Evolutionary conservation across 1,140 invertebrate genomes (phyloP), one percentile per base, ranked within the genome.

Genomic region (Hypsibius dujardini): DNA sequence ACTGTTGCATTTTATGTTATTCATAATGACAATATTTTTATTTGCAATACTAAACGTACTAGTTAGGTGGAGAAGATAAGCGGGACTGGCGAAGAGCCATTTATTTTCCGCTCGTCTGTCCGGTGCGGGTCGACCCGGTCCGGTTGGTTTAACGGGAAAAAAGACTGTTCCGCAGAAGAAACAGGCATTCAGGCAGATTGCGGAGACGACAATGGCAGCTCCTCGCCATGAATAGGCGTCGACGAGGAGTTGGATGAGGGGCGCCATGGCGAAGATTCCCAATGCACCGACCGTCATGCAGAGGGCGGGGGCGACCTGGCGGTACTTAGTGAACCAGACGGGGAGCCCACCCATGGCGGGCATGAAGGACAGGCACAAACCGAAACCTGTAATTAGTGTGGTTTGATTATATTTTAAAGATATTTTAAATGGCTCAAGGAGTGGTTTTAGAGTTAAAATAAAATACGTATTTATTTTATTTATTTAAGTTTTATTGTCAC

Each of bases 191-290:
- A 67, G 62, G 12, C 12, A 12, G 62, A 67, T 42, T 12, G 12
- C 62, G 62, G 62, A 12, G 3, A 67, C 12, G 3, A 67, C 62
- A 45, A 67, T 12, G 62, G 42, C 62, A 7, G 12, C 62, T 7
- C 62, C 62, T 12, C 62, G 62, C 62, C 62, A 67, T 7, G 12
- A 7, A 42, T 67, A 67, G 12, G 12, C 7, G 42, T 42, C 42
- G 62, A 67, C 42, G 12, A 67, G 62, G 12, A 45, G 3, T 42
- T 67, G 62, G 12, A 67, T 3, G 12, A 67, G 62, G 3, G 62
- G 62, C 42, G 62, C 62, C 3, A 67, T 12, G 62, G 45, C 42
- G 62, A 67, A 67, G 62, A 67, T 67, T 12, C 62, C 62, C 12
- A 67, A 42, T 7, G 12, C 62, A 45, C 62, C 62, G 62, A 12